phyloP scores from a whole-genome alignment of 2,797 vertebrate species.

The Platalea minor region DNA sequence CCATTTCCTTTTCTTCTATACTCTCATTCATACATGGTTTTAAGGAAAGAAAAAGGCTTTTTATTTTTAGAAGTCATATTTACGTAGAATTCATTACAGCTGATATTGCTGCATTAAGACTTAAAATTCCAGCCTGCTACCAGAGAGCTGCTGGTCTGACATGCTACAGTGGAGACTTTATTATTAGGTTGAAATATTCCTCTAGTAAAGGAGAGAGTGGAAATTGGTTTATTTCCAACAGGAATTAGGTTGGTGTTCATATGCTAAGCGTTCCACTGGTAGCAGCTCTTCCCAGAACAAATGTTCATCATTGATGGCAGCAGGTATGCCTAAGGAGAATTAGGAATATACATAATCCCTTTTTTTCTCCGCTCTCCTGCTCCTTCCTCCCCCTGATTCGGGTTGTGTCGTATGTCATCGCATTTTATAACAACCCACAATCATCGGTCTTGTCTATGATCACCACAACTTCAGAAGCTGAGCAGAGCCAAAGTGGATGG shows the following conservation, averaged over 20 bases:
- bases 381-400: neutral
- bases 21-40: neutral
- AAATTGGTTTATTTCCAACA: constrained; percentile 60
- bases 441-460: neutral
- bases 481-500: neutral
- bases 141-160: constrained; percentile 49
- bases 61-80: constrained; percentile 40
- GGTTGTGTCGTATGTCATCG: neutral
- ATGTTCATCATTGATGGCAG: constrained; percentile 49
- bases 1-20: neutral
- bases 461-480: neutral
- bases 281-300: constrained; percentile 59
- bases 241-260: constrained; percentile 61
- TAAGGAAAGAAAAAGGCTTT: constrained; percentile 12
- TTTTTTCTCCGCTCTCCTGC: neutral
- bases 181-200: constrained; percentile 54
- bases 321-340: constrained; percentile 51
- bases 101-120: constrained; percentile 35
- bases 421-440: neutral
- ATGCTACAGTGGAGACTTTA: constrained; percentile 62
- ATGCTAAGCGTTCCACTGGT: constrained; percentile 52
- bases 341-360: constrained; percentile 20
- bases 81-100: constrained; percentile 37
- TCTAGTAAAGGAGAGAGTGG: constrained; percentile 30
- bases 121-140: constrained; percentile 56